Conservation (phyloP, 2,113 vertebrate genomes). For the Bujurquina vittata region DNA sequence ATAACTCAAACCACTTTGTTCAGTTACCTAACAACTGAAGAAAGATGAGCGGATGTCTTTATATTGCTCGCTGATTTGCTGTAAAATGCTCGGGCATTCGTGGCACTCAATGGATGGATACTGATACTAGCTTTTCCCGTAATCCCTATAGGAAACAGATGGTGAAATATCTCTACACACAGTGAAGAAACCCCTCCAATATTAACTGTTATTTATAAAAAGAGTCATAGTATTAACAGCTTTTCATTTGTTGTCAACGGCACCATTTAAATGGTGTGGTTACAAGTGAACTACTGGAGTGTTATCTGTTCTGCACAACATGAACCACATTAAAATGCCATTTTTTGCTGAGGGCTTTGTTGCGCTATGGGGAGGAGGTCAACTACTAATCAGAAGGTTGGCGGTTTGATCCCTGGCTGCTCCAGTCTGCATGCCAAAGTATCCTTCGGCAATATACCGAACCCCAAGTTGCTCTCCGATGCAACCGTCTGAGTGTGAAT, state of each 20-base stretch:
- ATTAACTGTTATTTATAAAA: background rate
- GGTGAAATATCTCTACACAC: background rate
- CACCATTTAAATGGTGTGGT: background rate
- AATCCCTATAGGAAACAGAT: background rate
- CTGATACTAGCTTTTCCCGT: background rate
- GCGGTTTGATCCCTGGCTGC: no score
- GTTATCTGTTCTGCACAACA: background rate
- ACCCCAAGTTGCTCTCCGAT: no score
- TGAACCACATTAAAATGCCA: no score
- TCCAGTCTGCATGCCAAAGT: no score
- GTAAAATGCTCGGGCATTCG: background rate
- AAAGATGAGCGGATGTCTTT: background rate
- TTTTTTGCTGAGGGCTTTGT: no score
- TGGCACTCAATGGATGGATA: background rate
- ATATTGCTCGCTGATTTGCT: background rate
- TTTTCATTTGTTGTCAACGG: no score
- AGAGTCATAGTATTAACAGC: background rate
- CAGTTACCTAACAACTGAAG: background rate
- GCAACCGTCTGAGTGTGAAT: no score
- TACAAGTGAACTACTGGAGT: background rate
- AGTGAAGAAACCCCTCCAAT: background rate
- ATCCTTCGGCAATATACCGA: no score
- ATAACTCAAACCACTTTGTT: background rate
- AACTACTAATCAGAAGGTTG: no score
- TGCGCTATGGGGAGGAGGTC: no score